Evolutionary conservation across 1,140 invertebrate genomes (phyloP), one percentile per base, ranked within the genome.

Genomic region (Drosophila grimshawi): DNA sequence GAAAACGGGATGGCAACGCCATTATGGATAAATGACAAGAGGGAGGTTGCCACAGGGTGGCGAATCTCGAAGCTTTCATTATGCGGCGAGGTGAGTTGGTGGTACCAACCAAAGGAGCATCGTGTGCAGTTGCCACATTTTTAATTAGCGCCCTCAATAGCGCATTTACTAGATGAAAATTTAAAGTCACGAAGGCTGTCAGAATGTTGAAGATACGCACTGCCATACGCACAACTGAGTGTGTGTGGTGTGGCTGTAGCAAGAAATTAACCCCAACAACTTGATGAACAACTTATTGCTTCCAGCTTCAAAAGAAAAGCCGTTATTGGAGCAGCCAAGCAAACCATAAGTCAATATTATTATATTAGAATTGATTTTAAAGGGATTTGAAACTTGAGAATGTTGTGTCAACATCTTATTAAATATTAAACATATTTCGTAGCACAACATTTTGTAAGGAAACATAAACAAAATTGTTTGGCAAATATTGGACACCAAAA

Each of bases 61-160:
- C 5, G 32, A 46, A 56, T 37, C 35, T 35, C n/a, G 29, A 33
- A 6, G 59, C 6, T 63, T 56, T 56, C 53, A 56, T 60, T 45
- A 33, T 48, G 32, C 7, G 7, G 10, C 19, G 11, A 59, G 48
- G 10, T 39, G 37, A 39, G 37, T 7, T 7, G 77, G 10, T n/a
- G 11, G 30, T n/a, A 35, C 8, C 7, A 35, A 11, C 57, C 61
- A 53, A 33, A 59, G 39, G 48, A 35, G 48, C 68, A 62, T 69
- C 74, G 85, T 88, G 77, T 88, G 77, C 76, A 80, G 60, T 80
- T 80, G 83, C 85, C 85, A 88, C 85, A 88, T 89, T 88, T 88
- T 88, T 88, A 88, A 88, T 88, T 88, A 88, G 85, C 85, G 77
- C 75, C 68, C 85, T 88, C 89, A 88, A 88, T 85, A 89, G 85